A percentile compares a stretch with the other conserved stretches of the same genome.
Evolutionary conservation across 1,140 invertebrate genomes (phyloP).

Genomic region (Heliconius himera): DNA sequence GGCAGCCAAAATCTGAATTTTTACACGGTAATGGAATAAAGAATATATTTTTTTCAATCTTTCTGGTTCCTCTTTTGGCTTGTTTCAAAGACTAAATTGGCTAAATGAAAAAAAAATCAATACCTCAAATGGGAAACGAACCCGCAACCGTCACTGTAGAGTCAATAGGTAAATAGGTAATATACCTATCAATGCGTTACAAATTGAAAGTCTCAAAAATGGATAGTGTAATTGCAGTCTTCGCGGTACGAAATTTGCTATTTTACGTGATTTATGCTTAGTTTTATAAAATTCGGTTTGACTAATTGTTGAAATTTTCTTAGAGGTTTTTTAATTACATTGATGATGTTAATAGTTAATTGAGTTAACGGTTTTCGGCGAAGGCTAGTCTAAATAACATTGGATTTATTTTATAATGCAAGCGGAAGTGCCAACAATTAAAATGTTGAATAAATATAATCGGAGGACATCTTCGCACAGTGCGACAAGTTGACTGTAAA

Average conservation of each 20-base stretch:
- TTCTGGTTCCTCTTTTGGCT: no score
- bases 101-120: no score
- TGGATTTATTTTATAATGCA: neutral
- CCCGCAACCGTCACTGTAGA: no score
- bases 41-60: no score
- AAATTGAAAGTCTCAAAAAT: neutral
- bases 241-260: slow-evolving; percentile 4
- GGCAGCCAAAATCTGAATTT: no score
- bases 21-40: no score
- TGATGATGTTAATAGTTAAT: neutral
- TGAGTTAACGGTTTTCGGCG: neutral
- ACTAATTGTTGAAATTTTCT: neutral
- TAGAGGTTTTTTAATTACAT: neutral
- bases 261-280: slow-evolving; percentile 8
- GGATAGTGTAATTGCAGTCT: neutral
- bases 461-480: neutral
- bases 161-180: neutral
- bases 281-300: slow-evolving; percentile 1
- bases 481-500: neutral
- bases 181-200: neutral
- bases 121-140: no score
- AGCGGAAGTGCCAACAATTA: neutral
- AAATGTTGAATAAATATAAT: neutral
- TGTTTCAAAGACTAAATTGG: no score
- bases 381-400: neutral